phyloP scores from a whole-genome alignment of 2,888 invertebrate species.

The Smittia aterrima region DNA sequence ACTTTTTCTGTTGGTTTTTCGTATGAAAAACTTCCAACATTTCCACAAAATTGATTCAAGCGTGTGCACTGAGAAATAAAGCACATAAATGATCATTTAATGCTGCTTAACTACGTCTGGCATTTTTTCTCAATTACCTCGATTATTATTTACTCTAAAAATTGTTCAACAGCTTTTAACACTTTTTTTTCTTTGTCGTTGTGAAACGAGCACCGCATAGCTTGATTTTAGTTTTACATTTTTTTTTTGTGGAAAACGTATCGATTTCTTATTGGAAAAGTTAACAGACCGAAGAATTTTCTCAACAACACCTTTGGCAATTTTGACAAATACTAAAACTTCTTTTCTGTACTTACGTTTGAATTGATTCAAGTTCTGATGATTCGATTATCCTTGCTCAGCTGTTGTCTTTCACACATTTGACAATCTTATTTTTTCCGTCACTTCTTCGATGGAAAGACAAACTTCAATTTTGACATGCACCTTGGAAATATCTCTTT shows the following conservation, averaged over 20 bases:
- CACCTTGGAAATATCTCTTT: not conserved
- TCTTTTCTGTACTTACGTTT: not conserved
- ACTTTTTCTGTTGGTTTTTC: too few species aligned
- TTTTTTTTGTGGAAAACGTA: not conserved
- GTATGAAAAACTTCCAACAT: too few species aligned
- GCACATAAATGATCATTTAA: too few species aligned
- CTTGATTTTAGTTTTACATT: not conserved
- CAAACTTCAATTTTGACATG: not conserved
- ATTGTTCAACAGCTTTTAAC: slow-evolving; percentile 6
- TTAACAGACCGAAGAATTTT: slow-evolving; percentile 20
- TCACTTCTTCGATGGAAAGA: not conserved
- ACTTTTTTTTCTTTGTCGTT: not conserved
- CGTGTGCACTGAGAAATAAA: too few species aligned
- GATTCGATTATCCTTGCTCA: slow-evolving; percentile 3
- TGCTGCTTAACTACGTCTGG: not conserved
- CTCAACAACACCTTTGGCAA: not conserved
- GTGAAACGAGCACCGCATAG: not conserved
- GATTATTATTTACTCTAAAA: not conserved
- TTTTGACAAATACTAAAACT: not conserved
- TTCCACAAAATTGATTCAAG: too few species aligned
- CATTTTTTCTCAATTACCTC: not conserved
- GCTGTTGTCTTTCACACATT: slow-evolving; percentile 1
- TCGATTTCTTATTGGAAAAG: not conserved
- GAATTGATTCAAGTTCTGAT: not conserved
- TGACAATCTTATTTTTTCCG: not conserved